Conservation (phyloP, 2,113 vertebrate species). For the Megaleporinus macrocephalus region DNA sequence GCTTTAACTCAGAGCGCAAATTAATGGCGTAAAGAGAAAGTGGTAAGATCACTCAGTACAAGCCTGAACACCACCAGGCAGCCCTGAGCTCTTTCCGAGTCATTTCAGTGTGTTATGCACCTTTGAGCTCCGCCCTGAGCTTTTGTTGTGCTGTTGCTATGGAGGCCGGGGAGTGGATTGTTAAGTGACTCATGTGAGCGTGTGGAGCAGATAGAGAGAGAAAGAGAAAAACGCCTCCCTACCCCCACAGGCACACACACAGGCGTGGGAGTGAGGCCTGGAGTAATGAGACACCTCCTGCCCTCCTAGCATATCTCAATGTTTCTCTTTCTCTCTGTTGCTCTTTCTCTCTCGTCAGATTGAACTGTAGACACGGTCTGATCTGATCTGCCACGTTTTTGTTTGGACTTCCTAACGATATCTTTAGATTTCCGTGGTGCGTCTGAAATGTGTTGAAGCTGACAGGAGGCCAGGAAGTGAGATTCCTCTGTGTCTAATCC, state of each 20-base stretch:
- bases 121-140: background rate
- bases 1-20: background rate
- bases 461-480: slow-evolving; percentile 26
- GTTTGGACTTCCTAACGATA: background rate
- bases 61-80: background rate
- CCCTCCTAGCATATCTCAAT: background rate
- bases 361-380: background rate
- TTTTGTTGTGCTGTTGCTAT: slow-evolving; percentile 52
- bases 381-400: background rate
- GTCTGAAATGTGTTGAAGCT: background rate
- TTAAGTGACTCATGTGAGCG: slow-evolving; percentile 1
- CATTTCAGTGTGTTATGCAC: background rate
- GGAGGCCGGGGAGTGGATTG: slow-evolving; percentile 34
- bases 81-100: background rate
- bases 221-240: background rate
- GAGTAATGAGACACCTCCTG: background rate
- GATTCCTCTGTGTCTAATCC: background rate
- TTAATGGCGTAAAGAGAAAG: background rate
- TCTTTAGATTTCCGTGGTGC: background rate
- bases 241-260: background rate
- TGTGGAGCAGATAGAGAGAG: background rate
- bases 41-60: background rate
- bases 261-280: background rate
- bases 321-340: background rate
- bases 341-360: background rate